Evolutionary conservation across 2,797 vertebrate species (phyloP).

Genomic region (Pseudomugil gertrudae): DNA sequence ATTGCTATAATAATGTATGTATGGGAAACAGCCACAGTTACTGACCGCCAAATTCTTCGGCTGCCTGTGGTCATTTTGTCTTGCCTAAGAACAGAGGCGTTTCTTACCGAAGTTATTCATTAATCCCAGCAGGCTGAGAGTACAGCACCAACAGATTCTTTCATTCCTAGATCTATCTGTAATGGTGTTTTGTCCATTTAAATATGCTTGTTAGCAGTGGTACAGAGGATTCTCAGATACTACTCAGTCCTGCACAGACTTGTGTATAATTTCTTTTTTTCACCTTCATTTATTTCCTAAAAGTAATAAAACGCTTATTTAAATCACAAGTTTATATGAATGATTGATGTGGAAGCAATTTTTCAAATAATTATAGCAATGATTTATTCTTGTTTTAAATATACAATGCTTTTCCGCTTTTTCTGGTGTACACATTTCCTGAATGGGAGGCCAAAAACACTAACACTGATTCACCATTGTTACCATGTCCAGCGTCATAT

Average conservation of each 20-base stretch:
- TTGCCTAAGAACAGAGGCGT: constrained; percentile 77
- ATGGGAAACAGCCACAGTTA: constrained; percentile 81
- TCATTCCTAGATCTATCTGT: constrained; percentile 39
- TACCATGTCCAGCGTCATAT: neutral
- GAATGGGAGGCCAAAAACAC: neutral
- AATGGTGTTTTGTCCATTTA: constrained; percentile 28
- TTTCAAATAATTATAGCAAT: neutral
- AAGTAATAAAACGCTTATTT: neutral
- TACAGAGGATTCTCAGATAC: neutral
- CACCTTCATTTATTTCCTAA: neutral
- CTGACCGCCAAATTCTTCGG: constrained; percentile 79
- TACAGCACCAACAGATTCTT: constrained; percentile 54
- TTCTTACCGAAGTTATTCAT: constrained; percentile 80
- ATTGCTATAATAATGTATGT: constrained; percentile 85
- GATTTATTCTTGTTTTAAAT: neutral
- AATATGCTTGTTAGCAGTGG: constrained; percentile 15
- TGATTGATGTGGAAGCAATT: neutral
- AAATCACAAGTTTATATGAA: neutral
- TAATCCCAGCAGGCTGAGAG: constrained; percentile 71
- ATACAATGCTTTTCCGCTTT: neutral
- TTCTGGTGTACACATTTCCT: neutral
- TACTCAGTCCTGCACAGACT: neutral
- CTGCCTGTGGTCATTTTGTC: constrained; percentile 82
- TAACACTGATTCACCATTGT: constrained; percentile 9
- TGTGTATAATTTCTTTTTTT: neutral